A percentile compares a stretch with the other conserved stretches of the same genome.
These are phyloP conservation scores for Myotis findleyi DNA, from an alignment of 2,797 vertebrate species.

Conservation along the genomic window DNA sequence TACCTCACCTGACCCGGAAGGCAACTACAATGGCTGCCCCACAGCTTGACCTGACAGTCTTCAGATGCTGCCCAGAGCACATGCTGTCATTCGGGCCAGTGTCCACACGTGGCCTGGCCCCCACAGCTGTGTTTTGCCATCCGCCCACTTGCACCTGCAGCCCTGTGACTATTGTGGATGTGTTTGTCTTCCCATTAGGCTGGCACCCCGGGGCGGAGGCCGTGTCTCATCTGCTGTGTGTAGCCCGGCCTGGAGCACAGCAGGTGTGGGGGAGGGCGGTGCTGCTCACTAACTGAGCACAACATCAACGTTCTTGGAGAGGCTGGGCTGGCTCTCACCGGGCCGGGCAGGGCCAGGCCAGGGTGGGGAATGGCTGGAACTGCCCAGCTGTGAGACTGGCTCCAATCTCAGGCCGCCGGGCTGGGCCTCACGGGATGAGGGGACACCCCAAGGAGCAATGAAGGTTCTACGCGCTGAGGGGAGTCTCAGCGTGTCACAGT, in stretches of 20 bases:
- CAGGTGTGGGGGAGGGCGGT: rapidly evolving
- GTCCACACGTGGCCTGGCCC: not conserved
- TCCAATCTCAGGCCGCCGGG: not conserved
- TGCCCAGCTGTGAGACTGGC: not conserved
- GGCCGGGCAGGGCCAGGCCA: not conserved
- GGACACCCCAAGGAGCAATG: not conserved
- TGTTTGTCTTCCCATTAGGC: not conserved
- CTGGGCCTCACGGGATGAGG: rapidly evolving
- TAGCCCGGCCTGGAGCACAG: not conserved
- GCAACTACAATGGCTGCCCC: not conserved
- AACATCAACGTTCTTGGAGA: not conserved
- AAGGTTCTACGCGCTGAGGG: not conserved
- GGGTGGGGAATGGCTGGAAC: not conserved
- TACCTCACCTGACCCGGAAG: not conserved
- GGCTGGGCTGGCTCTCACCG: not conserved
- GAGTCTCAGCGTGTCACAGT: not conserved
- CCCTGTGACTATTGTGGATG: rapidly evolving
- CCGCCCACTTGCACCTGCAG: not conserved
- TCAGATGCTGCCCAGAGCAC: not conserved
- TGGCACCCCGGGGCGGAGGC: not conserved
- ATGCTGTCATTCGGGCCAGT: rapidly evolving
- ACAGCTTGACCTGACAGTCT: not conserved
- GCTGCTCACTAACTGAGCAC: too few species aligned
- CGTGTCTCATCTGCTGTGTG: rapidly evolving
- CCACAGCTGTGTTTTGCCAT: not conserved